A percentile compares a stretch with the other conserved stretches of the same genome.
Conservation (phyloP, 1,140 invertebrate genomes). For the Batillaria attramentaria region DNA sequence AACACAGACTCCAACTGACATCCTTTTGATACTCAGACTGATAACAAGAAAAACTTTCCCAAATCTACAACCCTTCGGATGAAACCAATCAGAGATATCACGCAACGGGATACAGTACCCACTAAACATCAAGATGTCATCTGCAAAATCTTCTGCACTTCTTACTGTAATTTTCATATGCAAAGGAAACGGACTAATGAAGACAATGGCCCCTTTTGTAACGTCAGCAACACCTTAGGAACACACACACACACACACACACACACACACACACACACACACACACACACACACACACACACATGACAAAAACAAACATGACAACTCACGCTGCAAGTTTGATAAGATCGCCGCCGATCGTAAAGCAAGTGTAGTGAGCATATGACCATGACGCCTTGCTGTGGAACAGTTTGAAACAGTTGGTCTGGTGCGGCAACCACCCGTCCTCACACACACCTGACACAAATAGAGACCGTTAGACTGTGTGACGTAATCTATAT, state of each 20-base stretch:
- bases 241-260: background rate
- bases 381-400: background rate
- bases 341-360: conserved; percentile 9
- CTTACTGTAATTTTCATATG: background rate
- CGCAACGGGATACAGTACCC: background rate
- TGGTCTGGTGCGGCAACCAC: conserved; percentile 49
- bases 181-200: background rate
- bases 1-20: no score
- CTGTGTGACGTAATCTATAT: background rate
- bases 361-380: background rate
- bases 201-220: background rate
- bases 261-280: background rate
- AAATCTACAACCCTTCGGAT: background rate
- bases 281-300: background rate
- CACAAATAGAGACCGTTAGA: no score
- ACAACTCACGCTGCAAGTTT: conserved; percentile 23
- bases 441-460: conserved; percentile 48
- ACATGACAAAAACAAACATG: background rate
- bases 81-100: background rate
- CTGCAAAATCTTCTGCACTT: no score
- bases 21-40: background rate
- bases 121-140: background rate
- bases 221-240: background rate
- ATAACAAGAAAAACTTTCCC: background rate
- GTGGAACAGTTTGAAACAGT: conserved; percentile 43